Conservation (phyloP, 2,888 invertebrate species). For the Halictus quadricinctus region DNA sequence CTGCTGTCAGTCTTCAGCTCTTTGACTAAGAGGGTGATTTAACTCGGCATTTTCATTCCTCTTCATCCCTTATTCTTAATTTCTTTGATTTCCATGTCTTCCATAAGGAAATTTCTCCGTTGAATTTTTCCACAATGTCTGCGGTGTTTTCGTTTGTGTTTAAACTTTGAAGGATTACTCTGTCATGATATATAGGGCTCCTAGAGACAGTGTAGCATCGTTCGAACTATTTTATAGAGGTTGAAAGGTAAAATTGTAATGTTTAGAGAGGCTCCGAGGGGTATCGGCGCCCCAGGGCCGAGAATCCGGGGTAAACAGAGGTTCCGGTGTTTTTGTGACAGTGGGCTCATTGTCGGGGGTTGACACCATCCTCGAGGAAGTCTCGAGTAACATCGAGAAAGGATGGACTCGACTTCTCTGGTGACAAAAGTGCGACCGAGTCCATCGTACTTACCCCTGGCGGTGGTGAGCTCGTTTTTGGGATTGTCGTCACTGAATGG, state of each 20-base stretch:
- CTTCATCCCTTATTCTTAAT: neutral
- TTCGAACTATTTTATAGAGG: neutral
- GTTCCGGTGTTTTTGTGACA: neutral
- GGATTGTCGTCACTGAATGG: slow-evolving; percentile 68
- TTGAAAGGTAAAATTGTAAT: neutral
- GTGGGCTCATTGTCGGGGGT: slow-evolving; percentile 2
- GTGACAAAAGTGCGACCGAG: slow-evolving; percentile 54
- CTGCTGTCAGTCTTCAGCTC: no score
- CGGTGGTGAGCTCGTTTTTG: slow-evolving; percentile 59
- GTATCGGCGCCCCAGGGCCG: neutral
- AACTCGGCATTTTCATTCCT: no score
- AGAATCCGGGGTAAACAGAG: neutral
- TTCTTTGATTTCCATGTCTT: no score
- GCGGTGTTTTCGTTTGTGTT: neutral
- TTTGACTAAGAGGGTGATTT: no score
- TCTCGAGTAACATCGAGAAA: slow-evolving; percentile 28
- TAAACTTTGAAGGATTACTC: neutral
- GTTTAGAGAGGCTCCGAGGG: neutral
- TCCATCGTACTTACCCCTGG: slow-evolving; percentile 54
- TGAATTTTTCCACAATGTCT: neutral
- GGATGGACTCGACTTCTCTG: slow-evolving; percentile 42
- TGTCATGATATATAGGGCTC: neutral
- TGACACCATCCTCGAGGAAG: slow-evolving; percentile 25
- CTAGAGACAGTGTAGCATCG: neutral
- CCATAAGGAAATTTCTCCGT: no score